Conservation (phyloP, 2,797 vertebrate genomes). For the Fringilla coelebs region DNA sequence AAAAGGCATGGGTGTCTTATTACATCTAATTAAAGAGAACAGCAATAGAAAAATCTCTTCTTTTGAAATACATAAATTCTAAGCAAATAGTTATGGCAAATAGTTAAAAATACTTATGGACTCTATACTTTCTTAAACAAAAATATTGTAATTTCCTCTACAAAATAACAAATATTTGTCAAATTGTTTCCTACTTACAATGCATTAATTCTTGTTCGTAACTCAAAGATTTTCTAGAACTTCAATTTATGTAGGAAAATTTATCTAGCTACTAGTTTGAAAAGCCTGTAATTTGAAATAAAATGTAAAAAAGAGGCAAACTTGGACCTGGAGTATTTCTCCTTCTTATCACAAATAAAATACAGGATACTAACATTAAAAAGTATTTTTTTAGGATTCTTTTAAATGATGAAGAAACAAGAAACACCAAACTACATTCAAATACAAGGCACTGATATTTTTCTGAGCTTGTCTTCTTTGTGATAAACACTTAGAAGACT, state of each 20-base stretch:
- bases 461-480: background rate
- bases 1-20: background rate
- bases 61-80: background rate
- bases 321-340: background rate
- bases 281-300: background rate
- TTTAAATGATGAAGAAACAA: background rate
- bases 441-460: background rate
- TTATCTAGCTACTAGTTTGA: background rate
- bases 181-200: background rate
- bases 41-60: background rate
- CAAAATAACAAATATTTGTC: background rate
- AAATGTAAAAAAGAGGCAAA: background rate
- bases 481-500: background rate
- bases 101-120: background rate
- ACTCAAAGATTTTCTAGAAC: background rate
- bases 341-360: background rate
- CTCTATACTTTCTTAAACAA: background rate
- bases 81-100: background rate
- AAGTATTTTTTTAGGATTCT: background rate
- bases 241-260: background rate
- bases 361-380: background rate
- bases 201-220: background rate
- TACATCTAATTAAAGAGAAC: background rate
- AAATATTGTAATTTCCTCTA: background rate
- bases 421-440: background rate